A percentile compares a stretch with the other conserved stretches of the same genome.
Conservation (phyloP, 2,113 vertebrate species). For the Antennarius striatus region DNA sequence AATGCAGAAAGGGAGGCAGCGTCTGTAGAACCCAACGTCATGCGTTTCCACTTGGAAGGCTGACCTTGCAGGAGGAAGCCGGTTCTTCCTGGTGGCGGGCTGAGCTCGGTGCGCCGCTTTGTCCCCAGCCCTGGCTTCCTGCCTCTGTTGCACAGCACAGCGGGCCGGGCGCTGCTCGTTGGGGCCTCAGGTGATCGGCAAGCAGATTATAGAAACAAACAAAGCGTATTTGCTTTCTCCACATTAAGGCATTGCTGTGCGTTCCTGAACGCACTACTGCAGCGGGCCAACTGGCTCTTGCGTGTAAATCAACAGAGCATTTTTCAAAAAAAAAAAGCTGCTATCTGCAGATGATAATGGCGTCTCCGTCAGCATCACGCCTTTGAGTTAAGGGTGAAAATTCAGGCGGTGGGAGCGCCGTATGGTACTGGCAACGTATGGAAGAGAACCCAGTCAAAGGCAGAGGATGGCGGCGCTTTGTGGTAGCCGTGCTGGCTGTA, state of each 20-base stretch:
- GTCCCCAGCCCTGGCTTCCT: slow-evolving; percentile 65
- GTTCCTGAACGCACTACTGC: slow-evolving; percentile 30
- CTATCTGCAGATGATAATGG: slow-evolving; percentile 12
- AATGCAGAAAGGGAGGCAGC: slow-evolving; percentile 37
- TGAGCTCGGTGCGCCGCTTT: slow-evolving; percentile 50
- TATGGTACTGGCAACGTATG: slow-evolving; percentile 67
- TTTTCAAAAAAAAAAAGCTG: background rate
- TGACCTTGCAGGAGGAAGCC: slow-evolving; percentile 70
- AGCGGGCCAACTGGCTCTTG: slow-evolving; percentile 22
- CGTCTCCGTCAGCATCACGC: slow-evolving; percentile 24
- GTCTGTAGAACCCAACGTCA: slow-evolving; percentile 32
- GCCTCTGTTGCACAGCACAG: slow-evolving; percentile 53
- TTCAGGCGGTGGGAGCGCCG: slow-evolving; percentile 43
- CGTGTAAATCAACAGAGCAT: slow-evolving; percentile 39
- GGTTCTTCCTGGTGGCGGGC: slow-evolving; percentile 71
- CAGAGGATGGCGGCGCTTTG: slow-evolving; percentile 67
- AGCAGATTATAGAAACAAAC: slow-evolving; percentile 79
- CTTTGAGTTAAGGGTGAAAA: slow-evolving; percentile 54
- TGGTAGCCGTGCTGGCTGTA: slow-evolving; percentile 61
- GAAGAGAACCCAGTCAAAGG: slow-evolving; percentile 66
- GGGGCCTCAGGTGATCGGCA: slow-evolving; percentile 73
- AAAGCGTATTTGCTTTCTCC: slow-evolving; percentile 72
- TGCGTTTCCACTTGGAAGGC: slow-evolving; percentile 54
- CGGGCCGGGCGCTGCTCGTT: slow-evolving; percentile 25
- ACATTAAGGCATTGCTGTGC: slow-evolving; percentile 48